A percentile compares a stretch with the other conserved stretches of the same genome.
Evolutionary conservation across 2,113 vertebrate species (phyloP).

Genomic region (Mobula birostris): DNA sequence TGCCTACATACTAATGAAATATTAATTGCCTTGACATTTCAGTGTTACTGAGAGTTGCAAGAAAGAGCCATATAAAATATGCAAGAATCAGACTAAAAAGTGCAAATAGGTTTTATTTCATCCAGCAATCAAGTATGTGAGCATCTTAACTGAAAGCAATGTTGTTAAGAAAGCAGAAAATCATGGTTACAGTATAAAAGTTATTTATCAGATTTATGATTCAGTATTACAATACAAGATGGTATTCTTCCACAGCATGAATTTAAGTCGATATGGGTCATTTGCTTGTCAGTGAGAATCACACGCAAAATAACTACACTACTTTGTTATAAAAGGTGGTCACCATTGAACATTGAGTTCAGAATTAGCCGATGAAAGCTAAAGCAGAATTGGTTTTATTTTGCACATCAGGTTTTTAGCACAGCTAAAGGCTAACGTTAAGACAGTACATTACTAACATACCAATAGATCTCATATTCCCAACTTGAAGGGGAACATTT

Average conservation of each 20-base stretch:
- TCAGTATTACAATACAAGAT: not conserved
- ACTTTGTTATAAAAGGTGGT: not conserved
- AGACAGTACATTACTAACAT: not conserved
- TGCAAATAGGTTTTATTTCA: not conserved
- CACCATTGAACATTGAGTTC: too few relatives aligned
- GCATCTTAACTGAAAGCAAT: not conserved
- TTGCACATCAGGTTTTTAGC: not conserved
- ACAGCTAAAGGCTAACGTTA: not conserved
- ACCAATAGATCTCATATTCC: not conserved
- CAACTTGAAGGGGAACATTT: not conserved
- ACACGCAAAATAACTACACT: not conserved
- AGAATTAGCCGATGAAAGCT: not conserved
- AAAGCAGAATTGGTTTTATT: not conserved
- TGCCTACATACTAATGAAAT: not conserved
- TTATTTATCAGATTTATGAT: slow-evolving; percentile 1
- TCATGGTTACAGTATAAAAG: not conserved
- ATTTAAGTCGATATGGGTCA: not conserved
- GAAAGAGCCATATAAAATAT: slow-evolving; percentile 18
- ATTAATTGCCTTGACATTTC: not conserved
- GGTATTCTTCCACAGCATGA: not conserved
- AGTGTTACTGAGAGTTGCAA: not conserved
- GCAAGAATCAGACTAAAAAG: not conserved
- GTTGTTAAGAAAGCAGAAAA: not conserved
- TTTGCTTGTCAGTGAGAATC: not conserved
- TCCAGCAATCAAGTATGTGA: not conserved